Conservation (phyloP, 1,140 invertebrate genomes). For the Cataglyphis hispanica region DNA sequence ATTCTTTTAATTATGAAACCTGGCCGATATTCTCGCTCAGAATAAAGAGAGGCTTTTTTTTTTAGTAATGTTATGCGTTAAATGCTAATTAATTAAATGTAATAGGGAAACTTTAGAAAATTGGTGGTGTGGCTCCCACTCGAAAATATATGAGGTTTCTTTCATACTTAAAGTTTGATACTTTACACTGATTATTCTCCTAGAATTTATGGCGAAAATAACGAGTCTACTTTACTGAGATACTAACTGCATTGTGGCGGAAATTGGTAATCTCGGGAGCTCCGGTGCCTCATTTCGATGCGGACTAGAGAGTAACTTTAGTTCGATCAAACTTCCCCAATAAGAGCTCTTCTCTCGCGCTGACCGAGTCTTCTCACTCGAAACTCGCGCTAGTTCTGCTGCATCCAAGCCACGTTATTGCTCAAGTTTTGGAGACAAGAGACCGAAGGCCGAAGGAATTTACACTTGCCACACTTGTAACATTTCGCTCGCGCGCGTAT, state of each 20-base stretch:
- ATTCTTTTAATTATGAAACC: conserved; percentile 32
- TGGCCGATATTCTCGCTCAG: neutral
- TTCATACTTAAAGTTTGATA: neutral
- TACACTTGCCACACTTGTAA: conserved; percentile 26
- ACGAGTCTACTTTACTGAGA: conserved; percentile 23
- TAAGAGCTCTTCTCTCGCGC: conserved; percentile 51
- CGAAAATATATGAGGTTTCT: neutral
- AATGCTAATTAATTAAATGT: neutral
- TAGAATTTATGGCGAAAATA: conserved; percentile 9
- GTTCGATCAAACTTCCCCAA: conserved; percentile 61
- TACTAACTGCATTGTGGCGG: conserved; percentile 44
- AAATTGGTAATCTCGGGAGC: conserved; percentile 48
- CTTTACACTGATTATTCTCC: neutral
- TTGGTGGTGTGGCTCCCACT: neutral
- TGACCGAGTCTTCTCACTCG: conserved; percentile 46
- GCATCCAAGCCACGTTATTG: conserved; percentile 44
- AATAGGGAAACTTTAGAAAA: neutral
- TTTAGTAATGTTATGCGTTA: too few species aligned
- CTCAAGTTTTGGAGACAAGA: conserved; percentile 33
- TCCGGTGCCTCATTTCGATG: conserved; percentile 43
- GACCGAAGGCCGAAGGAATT: conserved; percentile 1
- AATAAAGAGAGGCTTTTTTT: neutral
- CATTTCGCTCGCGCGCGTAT: neutral
- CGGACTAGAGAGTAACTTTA: conserved; percentile 33
- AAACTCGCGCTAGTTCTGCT: neutral